Conservation (phyloP, 2,113 vertebrate genomes). For the Serilophus lunatus region DNA sequence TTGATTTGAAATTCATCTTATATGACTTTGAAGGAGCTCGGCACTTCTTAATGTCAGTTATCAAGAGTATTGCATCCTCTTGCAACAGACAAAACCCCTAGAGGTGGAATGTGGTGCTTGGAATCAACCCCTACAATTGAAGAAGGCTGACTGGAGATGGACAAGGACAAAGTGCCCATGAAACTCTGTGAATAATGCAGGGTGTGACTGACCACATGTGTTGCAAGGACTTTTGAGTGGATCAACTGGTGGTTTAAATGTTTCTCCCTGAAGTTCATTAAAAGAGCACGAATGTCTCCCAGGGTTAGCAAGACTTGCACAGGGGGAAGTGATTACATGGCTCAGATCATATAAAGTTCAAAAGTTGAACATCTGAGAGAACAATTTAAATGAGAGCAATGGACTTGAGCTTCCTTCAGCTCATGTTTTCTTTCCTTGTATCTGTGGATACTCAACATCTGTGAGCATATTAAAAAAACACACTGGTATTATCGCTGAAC, state of each 20-base stretch:
- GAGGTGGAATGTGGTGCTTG: background rate
- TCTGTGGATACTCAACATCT: background rate
- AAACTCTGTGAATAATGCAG: background rate
- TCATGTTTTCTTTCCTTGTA: background rate
- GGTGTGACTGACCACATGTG: background rate
- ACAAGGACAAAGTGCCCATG: background rate
- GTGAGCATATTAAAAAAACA: background rate
- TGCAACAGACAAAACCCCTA: background rate
- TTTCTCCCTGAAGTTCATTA: background rate
- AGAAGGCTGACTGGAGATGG: background rate
- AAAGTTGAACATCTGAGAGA: background rate
- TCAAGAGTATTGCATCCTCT: background rate
- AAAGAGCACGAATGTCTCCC: background rate
- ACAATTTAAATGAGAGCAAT: background rate
- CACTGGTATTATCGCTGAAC: background rate
- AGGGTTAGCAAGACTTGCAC: background rate
- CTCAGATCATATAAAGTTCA: background rate
- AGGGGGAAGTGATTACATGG: background rate
- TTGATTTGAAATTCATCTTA: background rate
- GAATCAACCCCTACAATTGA: background rate
- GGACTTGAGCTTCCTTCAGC: background rate
- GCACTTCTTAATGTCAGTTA: background rate
- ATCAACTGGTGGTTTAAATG: background rate
- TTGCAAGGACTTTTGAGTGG: background rate
- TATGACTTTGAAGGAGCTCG: background rate